These are phyloP conservation scores for Hypomecis punctinalis DNA, from an alignment of 2,888 invertebrate species.

Conservation along the genomic window DNA sequence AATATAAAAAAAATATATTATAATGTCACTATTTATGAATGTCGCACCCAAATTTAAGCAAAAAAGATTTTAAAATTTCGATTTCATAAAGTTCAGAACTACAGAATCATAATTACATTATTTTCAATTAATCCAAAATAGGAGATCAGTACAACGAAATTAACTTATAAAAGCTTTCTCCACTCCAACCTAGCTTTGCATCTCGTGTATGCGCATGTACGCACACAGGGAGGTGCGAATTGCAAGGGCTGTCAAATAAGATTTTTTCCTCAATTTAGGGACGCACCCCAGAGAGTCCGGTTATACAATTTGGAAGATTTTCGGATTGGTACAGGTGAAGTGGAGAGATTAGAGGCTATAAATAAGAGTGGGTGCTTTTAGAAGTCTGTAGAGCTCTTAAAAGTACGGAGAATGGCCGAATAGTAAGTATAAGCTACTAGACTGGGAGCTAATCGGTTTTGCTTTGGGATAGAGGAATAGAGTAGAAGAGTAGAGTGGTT, in stretches of 20 bases:
- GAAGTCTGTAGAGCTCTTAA: not conserved
- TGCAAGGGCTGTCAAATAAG: slow-evolving; percentile 77
- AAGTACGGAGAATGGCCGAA: not conserved
- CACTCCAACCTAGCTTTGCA: slow-evolving; percentile 52
- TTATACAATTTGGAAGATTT: slow-evolving; percentile 73
- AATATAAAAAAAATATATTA: too few relatives aligned
- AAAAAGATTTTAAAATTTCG: too few relatives aligned
- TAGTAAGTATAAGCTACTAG: not conserved
- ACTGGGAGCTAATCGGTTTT: too few relatives aligned
- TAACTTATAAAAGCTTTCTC: slow-evolving; percentile 43
- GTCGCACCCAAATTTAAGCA: too few relatives aligned
- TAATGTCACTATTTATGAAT: too few relatives aligned
- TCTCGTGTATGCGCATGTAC: slow-evolving; percentile 51
- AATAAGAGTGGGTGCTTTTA: slow-evolving; percentile 12
- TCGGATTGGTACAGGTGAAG: slow-evolving; percentile 42
- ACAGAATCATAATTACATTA: too few relatives aligned
- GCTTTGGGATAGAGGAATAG: too few relatives aligned
- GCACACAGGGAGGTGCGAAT: slow-evolving; percentile 68
- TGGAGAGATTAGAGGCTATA: slow-evolving; percentile 38
- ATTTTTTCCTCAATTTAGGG: slow-evolving; percentile 80
- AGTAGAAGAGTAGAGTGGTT: too few relatives aligned
- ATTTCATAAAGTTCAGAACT: too few relatives aligned
- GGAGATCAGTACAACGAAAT: too few relatives aligned
- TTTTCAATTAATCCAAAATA: too few relatives aligned
- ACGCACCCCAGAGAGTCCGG: slow-evolving; percentile 44